These are phyloP conservation scores for Tortrix viridana DNA, from an alignment of 2,888 invertebrate genomes.

Conservation along the genomic window DNA sequence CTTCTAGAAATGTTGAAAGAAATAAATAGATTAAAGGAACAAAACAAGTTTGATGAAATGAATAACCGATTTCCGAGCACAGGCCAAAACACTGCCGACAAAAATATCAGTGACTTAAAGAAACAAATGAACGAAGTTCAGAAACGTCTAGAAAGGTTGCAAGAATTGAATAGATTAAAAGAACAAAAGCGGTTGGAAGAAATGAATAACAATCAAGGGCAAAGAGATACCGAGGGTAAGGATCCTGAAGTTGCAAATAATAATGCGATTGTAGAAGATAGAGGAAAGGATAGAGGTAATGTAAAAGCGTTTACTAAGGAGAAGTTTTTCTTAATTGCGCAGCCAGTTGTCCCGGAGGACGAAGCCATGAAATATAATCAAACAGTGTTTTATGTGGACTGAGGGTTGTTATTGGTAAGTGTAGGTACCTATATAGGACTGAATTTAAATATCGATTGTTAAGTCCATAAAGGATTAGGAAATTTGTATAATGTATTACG, in stretches of 20 bases:
- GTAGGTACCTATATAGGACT: background rate
- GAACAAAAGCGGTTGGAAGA: conserved; percentile 42
- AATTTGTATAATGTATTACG: no score
- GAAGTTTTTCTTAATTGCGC: conserved; percentile 51
- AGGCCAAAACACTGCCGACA: conserved; percentile 9
- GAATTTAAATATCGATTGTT: no score
- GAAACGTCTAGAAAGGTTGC: conserved; percentile 45
- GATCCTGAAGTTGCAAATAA: conserved; percentile 3
- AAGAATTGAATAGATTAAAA: conserved; percentile 49
- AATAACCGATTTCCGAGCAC: conserved; percentile 2
- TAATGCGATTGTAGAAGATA: conserved; percentile 10
- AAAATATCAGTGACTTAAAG: conserved; percentile 21
- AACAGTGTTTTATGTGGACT: conserved; percentile 50
- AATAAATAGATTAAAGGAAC: conserved; percentile 48
- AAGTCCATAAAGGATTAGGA: no score
- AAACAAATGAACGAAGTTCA: conserved; percentile 35
- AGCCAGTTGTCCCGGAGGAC: conserved; percentile 53
- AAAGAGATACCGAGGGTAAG: conserved; percentile 10
- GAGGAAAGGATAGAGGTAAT: conserved; percentile 10
- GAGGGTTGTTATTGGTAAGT: background rate
- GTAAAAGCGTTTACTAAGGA: conserved; percentile 42
- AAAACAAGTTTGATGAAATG: conserved; percentile 39
- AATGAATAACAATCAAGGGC: conserved; percentile 17
- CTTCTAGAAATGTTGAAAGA: conserved; percentile 47
- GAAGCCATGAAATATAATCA: conserved; percentile 43